A percentile compares a stretch with the other conserved stretches of the same genome.
Evolutionary conservation across 2,797 vertebrate species (phyloP).

Genomic region (Chloroceryle amazona): DNA sequence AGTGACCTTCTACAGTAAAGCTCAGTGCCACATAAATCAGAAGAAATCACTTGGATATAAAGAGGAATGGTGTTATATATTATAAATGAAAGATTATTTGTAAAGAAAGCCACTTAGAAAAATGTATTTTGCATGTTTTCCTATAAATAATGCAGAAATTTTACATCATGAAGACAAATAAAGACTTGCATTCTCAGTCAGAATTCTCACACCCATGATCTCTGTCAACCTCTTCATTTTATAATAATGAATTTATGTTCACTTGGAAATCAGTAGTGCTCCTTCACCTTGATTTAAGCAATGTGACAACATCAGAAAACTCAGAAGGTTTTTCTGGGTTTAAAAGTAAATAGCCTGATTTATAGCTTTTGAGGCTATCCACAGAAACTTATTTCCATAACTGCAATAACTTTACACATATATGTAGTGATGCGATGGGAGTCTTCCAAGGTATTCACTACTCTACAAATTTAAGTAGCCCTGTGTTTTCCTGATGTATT

Average conservation of each 20-base stretch:
- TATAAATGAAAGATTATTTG: not conserved
- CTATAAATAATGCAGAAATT: not conserved
- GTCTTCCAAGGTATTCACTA: not conserved
- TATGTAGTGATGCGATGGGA: not conserved
- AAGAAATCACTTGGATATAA: not conserved
- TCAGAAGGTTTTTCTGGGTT: not conserved
- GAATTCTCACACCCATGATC: not conserved
- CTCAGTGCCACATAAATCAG: not conserved
- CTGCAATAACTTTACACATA: not conserved
- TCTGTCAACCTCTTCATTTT: not conserved
- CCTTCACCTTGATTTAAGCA: not conserved
- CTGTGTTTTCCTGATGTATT: not conserved
- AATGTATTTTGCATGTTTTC: not conserved
- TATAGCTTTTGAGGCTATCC: not conserved
- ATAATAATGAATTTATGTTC: not conserved
- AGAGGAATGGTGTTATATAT: not conserved
- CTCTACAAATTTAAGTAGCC: not conserved
- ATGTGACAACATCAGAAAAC: not conserved
- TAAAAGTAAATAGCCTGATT: constrained; percentile 1
- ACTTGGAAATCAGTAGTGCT: not conserved
- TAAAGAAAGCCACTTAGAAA: not conserved
- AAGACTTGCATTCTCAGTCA: not conserved
- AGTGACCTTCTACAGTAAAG: not conserved
- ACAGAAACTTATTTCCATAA: not conserved
- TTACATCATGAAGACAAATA: not conserved